Evolutionary conservation across 2,888 invertebrate species (phyloP), one percentile per base, ranked within the genome.

Genomic region (Nasonovia ribisnigri): DNA sequence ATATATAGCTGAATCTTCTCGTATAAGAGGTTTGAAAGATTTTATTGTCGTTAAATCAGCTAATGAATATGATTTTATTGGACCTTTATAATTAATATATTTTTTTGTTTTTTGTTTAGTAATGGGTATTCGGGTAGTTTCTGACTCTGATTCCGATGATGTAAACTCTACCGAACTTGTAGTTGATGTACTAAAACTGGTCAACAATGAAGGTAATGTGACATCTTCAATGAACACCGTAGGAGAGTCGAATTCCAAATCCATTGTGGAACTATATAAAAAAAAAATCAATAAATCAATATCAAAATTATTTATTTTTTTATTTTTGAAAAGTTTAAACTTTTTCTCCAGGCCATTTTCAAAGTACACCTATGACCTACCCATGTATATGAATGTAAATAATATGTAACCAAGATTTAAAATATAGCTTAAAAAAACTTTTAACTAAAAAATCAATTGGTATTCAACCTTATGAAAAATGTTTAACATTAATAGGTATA

Each of bases 11-110:
- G 94, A 94, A 54, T 94, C 94, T 67, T 94, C 94, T 43, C 94
- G 94, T 51, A 93, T 57, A 42, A 94, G 93, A 13, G 94, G 94
- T 54, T 94, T 94, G 84, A 94, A 95, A 24, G 95, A 93, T 60
- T 94, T 90, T 20, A 95, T 93, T 91, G 91, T 94, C 10, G 95
- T 95, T 57, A 95, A 94, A 94, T 95, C 95, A 88, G 94, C 94
- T 92, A 95, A 90, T 16, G 95, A 95, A 57, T 94, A 94, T 86
- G 95, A 95, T 84, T 95, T 94, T n/a, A 86, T 67, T 60, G 93
- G 93, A 48, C 93, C 86, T 86, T 93, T 93, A n/a, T 67, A 51
- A 51, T 57, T 57, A 57, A n/a, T 60, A 86, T 29, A 54, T 86
- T 93, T 93, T 29, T 93, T 51, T 84, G 46, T 26, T 24, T 67